phyloP scores from a whole-genome alignment of 2,113 vertebrate species.

The Oplegnathus fasciatus region DNA sequence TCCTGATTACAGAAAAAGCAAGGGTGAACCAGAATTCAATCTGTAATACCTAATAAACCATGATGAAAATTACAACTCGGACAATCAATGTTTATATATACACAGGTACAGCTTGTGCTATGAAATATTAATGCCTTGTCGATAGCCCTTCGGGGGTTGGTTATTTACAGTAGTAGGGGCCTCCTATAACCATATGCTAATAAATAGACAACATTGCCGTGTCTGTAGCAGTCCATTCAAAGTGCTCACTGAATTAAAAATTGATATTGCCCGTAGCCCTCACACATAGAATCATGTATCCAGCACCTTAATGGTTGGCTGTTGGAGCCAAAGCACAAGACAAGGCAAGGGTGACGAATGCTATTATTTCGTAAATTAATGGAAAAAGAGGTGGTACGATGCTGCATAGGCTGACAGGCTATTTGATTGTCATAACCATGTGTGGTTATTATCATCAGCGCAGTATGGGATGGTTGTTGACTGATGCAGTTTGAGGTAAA shows the following conservation, averaged over 20 bases:
- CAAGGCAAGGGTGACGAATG: conserved; percentile 11
- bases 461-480: background rate
- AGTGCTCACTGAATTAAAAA: conserved; percentile 78
- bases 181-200: conserved; percentile 80
- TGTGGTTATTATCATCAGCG: background rate
- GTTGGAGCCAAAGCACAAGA: background rate
- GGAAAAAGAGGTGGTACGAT: background rate
- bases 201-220: conserved; percentile 68
- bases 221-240: conserved; percentile 64
- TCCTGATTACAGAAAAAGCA: conserved; percentile 14
- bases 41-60: conserved; percentile 76
- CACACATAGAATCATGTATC: conserved; percentile 66
- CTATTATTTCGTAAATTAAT: conserved; percentile 27
- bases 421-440: background rate
- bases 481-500: background rate
- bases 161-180: conserved; percentile 71
- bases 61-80: conserved; percentile 72
- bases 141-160: conserved; percentile 69
- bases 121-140: conserved; percentile 77
- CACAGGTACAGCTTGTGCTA: conserved; percentile 70
- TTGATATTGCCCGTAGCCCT: conserved; percentile 76
- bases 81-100: conserved; percentile 72
- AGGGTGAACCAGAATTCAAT: conserved; percentile 46
- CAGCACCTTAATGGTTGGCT: conserved; percentile 41
- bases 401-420: background rate